Conservation (phyloP, 2,888 invertebrate species). For the Hyalella azteca region DNA sequence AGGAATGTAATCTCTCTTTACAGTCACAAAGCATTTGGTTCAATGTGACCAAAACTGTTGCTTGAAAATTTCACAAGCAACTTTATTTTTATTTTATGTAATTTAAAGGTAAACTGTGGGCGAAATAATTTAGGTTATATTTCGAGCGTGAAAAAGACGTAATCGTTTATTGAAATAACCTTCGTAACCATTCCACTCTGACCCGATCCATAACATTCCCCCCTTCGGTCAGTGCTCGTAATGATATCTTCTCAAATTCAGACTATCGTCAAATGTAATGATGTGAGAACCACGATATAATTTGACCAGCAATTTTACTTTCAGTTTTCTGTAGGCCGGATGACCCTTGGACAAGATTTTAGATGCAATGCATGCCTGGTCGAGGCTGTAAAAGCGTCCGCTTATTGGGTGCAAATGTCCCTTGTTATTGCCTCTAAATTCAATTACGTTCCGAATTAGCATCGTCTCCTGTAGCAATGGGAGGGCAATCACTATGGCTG, state of each 20-base stretch:
- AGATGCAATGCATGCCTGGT: slow-evolving; percentile 20
- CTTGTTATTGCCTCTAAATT: slow-evolving; percentile 33
- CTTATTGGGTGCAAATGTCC: slow-evolving; percentile 33
- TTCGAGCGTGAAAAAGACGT: too few relatives aligned
- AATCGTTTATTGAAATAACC: too few relatives aligned
- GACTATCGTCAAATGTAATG: not conserved
- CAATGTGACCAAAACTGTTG: too few relatives aligned
- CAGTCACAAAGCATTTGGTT: too few relatives aligned
- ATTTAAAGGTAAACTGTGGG: too few relatives aligned
- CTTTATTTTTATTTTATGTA: too few relatives aligned
- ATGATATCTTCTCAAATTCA: not conserved
- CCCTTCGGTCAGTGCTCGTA: not conserved
- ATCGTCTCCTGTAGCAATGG: slow-evolving; percentile 16
- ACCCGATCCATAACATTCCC: not conserved
- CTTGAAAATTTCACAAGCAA: too few relatives aligned
- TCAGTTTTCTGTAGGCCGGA: not conserved
- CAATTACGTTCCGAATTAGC: slow-evolving; percentile 24
- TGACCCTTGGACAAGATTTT: slow-evolving; percentile 29
- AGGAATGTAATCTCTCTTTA: too few relatives aligned
- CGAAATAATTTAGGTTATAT: too few relatives aligned
- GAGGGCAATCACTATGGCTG: not conserved
- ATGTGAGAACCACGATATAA: not conserved
- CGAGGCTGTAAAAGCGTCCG: slow-evolving; percentile 22
- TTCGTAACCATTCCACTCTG: too few relatives aligned
- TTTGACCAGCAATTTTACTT: not conserved